These are phyloP conservation scores for Leptura quadrifasciata DNA, from an alignment of 2,888 invertebrate genomes.

Conservation along the genomic window DNA sequence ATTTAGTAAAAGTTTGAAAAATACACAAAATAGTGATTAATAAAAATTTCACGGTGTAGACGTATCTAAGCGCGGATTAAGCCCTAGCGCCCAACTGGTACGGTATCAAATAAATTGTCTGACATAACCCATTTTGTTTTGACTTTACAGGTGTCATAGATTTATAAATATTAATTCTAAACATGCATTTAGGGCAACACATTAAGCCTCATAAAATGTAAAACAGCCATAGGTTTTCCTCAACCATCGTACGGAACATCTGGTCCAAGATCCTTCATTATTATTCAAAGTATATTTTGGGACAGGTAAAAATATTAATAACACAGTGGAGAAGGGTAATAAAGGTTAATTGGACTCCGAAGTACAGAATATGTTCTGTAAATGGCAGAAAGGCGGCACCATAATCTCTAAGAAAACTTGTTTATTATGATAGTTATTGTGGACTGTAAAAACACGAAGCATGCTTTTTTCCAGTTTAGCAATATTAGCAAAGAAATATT, in stretches of 20 bases:
- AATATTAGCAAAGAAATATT: too few relatives aligned
- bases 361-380: background rate
- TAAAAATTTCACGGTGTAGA: conserved; percentile 6
- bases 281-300: conserved; percentile 3
- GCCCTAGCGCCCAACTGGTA: background rate
- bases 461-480: too few relatives aligned
- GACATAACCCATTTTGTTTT: conserved; percentile 1
- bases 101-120: background rate
- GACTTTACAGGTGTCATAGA: conserved; percentile 19
- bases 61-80: background rate
- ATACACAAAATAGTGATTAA: conserved; percentile 9
- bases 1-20: background rate
- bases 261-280: conserved; percentile 12
- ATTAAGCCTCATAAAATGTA: conserved; percentile 22
- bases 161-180: conserved; percentile 30
- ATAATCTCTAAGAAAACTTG: too few relatives aligned
- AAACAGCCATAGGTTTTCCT: background rate
- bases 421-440: too few relatives aligned
- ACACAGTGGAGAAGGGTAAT: background rate
- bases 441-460: too few relatives aligned
- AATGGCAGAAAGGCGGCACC: too few relatives aligned
- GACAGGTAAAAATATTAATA: background rate
- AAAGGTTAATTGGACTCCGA: background rate
- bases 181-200: background rate
- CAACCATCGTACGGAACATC: background rate